phyloP scores from a whole-genome alignment of 2,113 vertebrate species.

The Fregata magnificens region DNA sequence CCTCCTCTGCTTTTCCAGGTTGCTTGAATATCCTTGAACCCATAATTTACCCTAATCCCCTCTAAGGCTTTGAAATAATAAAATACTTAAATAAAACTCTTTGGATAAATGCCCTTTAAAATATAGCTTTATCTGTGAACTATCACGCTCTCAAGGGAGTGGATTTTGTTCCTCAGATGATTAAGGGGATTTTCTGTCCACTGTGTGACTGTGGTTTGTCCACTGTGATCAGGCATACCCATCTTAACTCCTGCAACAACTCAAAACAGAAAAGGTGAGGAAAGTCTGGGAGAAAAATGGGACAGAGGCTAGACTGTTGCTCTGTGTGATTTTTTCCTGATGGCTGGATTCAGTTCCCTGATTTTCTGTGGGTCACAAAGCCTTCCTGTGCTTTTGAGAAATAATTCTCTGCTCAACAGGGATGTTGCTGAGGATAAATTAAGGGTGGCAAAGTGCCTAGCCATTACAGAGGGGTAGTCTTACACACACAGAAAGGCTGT shows the following conservation, averaged over 20 bases:
- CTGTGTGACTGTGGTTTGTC: background rate
- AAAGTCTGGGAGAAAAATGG: background rate
- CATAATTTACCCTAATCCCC: constrained; percentile 45
- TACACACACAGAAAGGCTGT: background rate
- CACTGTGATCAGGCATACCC: background rate
- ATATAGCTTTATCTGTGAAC: constrained; percentile 11
- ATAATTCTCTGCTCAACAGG: background rate
- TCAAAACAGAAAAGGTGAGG: background rate
- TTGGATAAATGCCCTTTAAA: constrained; percentile 28
- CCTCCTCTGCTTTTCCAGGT: constrained; percentile 51
- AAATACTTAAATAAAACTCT: constrained; percentile 22
- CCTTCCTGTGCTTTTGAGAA: background rate
- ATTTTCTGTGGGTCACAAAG: background rate
- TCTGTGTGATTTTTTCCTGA: background rate
- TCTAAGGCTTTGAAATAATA: constrained; percentile 53
- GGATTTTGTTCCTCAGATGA: background rate
- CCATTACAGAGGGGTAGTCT: background rate
- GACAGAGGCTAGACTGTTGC: background rate
- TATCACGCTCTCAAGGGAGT: background rate
- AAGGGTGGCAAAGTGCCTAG: background rate
- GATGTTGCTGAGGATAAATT: background rate
- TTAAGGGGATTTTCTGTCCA: constrained; percentile 22
- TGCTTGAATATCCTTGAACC: constrained; percentile 30
- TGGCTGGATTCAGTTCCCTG: background rate
- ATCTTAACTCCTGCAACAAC: background rate